Evolutionary conservation across 2,888 invertebrate species (phyloP).

Genomic region (Cynaeus angustus): DNA sequence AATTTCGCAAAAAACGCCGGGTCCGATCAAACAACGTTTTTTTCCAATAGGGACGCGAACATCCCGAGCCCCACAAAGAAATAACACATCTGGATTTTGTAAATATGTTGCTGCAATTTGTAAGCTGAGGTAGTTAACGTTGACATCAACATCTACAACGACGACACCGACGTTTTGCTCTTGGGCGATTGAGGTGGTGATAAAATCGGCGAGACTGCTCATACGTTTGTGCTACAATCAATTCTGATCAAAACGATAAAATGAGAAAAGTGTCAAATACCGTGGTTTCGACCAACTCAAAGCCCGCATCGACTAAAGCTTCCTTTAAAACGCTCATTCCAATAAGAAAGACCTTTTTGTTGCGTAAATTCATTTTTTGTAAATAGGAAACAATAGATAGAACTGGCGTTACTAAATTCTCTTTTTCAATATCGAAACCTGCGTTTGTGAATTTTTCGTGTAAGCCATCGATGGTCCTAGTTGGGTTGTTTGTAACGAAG

Average conservation of each 20-base stretch:
- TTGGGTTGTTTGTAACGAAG: constrained; percentile 29
- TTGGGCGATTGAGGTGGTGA: constrained; percentile 52
- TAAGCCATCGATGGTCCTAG: constrained; percentile 11
- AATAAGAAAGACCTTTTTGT: constrained; percentile 31
- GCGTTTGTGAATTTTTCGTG: constrained; percentile 3
- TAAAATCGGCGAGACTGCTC: constrained; percentile 45
- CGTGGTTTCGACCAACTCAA: constrained; percentile 45
- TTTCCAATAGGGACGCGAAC: constrained; percentile 67
- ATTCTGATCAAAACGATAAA: not conserved
- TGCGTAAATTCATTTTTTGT: constrained; percentile 10
- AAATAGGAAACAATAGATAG: constrained; percentile 29
- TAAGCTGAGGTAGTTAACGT: constrained; percentile 73
- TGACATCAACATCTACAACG: constrained; percentile 74
- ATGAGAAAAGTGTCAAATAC: constrained; percentile 59
- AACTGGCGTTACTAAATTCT: constrained; percentile 17
- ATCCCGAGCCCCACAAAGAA: constrained; percentile 73
- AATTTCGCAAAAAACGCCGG: constrained; percentile 47
- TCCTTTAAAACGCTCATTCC: constrained; percentile 18
- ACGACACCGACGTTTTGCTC: constrained; percentile 75
- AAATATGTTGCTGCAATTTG: constrained; percentile 73
- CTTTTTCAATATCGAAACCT: constrained; percentile 31
- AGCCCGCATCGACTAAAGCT: constrained; percentile 13
- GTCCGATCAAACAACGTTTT: constrained; percentile 68
- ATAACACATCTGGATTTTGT: constrained; percentile 72
- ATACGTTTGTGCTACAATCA: constrained; percentile 42